These are phyloP conservation scores for Mythimna albipuncta DNA, from an alignment of 2,888 invertebrate species.

Conservation along the genomic window DNA sequence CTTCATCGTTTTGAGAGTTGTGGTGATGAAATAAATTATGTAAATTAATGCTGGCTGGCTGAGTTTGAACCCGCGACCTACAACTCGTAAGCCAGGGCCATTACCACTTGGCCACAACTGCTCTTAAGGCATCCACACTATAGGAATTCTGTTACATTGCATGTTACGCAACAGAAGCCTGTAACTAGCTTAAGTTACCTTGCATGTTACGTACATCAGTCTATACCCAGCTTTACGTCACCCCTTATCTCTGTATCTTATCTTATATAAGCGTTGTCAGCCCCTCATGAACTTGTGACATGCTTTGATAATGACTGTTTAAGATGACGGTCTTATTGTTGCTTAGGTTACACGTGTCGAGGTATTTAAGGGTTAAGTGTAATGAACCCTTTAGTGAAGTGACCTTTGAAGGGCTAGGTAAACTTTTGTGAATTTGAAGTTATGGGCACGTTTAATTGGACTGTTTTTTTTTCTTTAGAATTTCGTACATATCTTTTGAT, in stretches of 20 bases:
- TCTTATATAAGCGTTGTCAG: constrained; percentile 44
- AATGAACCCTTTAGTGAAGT: constrained; percentile 33
- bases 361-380: constrained; percentile 43
- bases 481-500: no score
- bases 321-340: constrained; percentile 55
- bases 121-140: no score
- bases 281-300: constrained; percentile 56
- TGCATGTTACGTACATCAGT: no score
- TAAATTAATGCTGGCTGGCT: no score
- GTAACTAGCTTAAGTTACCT: no score
- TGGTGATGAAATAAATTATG: no score
- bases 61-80: no score
- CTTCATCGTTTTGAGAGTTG: no score
- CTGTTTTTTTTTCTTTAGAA: not conserved
- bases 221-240: constrained; percentile 16
- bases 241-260: constrained; percentile 39
- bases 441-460: not conserved
- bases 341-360: constrained; percentile 44
- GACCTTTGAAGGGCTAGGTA: constrained; percentile 1
- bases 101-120: no score
- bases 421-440: not conserved
- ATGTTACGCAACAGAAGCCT: no score
- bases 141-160: no score
- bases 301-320: constrained; percentile 52
- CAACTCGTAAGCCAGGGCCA: no score